phyloP scores from a whole-genome alignment of 2,113 vertebrate genomes.

The Saimiri boliviensis region DNA sequence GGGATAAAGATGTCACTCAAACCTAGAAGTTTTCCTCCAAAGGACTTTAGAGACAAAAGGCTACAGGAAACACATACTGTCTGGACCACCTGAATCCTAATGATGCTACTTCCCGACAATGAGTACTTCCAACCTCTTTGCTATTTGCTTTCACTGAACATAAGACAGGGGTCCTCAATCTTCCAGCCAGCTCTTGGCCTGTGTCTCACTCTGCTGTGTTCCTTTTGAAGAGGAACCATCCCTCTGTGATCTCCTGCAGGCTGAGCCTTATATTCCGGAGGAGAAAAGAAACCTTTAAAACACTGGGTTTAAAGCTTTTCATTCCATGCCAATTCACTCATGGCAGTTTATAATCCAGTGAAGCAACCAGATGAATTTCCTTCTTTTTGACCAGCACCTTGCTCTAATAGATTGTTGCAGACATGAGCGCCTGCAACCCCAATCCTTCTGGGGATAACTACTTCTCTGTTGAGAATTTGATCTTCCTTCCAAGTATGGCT shows the following conservation, averaged over 20 bases:
- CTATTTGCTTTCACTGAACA: not conserved
- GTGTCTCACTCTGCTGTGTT: not conserved
- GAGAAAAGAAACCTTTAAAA: not conserved
- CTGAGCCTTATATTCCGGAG: not conserved
- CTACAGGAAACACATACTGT: not conserved
- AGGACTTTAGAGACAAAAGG: not conserved
- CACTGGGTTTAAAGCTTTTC: not conserved
- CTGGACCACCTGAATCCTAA: not conserved
- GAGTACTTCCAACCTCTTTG: not conserved
- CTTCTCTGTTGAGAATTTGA: not conserved
- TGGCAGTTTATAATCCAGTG: not conserved
- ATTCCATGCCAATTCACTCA: not conserved
- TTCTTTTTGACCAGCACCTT: not conserved
- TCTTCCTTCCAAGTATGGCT: not conserved
- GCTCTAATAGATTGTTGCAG: not conserved
- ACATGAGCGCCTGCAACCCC: accelerated
- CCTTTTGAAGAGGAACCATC: not conserved
- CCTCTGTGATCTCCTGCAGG: not conserved
- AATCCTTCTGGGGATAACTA: not conserved
- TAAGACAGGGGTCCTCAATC: not conserved
- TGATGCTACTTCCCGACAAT: not conserved
- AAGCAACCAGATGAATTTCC: not conserved
- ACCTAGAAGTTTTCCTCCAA: not conserved
- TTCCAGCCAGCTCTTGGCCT: not conserved
- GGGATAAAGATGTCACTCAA: not conserved